Evolutionary conservation across 2,113 vertebrate species (phyloP).

Genomic region (Pica pica): DNA sequence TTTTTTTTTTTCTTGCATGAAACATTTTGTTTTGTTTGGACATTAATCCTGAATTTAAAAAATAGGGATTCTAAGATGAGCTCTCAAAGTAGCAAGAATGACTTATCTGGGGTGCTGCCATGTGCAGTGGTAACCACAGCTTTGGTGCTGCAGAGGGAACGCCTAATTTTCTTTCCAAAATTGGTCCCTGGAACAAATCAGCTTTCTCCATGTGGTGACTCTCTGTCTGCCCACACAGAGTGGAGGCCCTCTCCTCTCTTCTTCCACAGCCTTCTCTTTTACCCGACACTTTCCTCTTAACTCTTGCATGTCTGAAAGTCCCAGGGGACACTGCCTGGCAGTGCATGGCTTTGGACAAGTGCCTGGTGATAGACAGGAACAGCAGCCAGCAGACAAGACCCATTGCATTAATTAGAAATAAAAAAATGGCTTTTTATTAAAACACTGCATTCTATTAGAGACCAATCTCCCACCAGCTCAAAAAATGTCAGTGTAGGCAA

Average conservation of each 20-base stretch:
- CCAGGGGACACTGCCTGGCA: background rate
- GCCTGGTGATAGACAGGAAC: background rate
- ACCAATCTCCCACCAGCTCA: background rate
- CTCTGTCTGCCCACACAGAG: background rate
- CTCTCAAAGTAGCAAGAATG: background rate
- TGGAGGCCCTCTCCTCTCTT: background rate
- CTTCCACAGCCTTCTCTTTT: background rate
- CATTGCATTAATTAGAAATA: background rate
- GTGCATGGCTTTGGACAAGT: fast-evolving
- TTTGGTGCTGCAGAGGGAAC: fast-evolving
- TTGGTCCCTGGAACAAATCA: background rate
- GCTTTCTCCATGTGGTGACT: background rate
- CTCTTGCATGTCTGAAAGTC: background rate
- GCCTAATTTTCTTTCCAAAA: background rate
- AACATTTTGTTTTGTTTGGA: background rate
- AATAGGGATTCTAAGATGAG: background rate
- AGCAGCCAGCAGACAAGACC: background rate
- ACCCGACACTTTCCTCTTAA: background rate
- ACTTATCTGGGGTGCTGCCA: background rate
- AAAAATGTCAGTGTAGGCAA: background rate
- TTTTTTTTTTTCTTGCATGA: background rate
- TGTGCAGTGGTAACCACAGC: background rate
- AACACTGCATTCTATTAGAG: background rate
- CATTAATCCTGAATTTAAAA: background rate
- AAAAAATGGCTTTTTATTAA: background rate